These are phyloP conservation scores for Actias luna DNA, from an alignment of 2,888 invertebrate genomes.

Conservation along the genomic window DNA sequence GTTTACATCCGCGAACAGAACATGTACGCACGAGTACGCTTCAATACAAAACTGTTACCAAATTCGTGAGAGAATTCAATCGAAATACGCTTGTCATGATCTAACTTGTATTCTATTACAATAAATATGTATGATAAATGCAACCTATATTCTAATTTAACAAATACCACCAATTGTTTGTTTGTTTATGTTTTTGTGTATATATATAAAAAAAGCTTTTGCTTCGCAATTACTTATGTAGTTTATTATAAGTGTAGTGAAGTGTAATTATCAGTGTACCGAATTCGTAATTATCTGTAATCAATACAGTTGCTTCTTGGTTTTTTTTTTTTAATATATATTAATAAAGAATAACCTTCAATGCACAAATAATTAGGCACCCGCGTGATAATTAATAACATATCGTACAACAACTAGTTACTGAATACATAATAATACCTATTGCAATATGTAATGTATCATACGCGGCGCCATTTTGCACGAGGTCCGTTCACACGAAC, in stretches of 20 bases:
- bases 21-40: slow-evolving; percentile 40
- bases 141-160: slow-evolving; percentile 58
- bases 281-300: background rate
- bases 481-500: slow-evolving; percentile 20
- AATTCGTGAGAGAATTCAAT: slow-evolving; percentile 40
- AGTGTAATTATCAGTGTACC: background rate
- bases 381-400: slow-evolving; percentile 39
- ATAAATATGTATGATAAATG: slow-evolving; percentile 42
- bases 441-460: slow-evolving; percentile 21
- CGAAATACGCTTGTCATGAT: slow-evolving; percentile 60
- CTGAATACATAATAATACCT: slow-evolving; percentile 31
- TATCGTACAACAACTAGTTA: slow-evolving; percentile 55
- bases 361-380: slow-evolving; percentile 11
- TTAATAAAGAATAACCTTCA: background rate
- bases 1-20: slow-evolving; percentile 65
- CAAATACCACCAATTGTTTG: slow-evolving; percentile 40
- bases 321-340: background rate
- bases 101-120: slow-evolving; percentile 22
- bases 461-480: slow-evolving; percentile 14
- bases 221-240: slow-evolving; percentile 43
- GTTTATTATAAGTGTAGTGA: slow-evolving; percentile 12
- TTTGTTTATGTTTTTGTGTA: slow-evolving; percentile 22
- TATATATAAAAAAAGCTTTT: slow-evolving; percentile 44
- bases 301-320: background rate
- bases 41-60: slow-evolving; percentile 33